Evolutionary conservation across 1,140 invertebrate genomes (phyloP).

Genomic region (Pantala flavescens): DNA sequence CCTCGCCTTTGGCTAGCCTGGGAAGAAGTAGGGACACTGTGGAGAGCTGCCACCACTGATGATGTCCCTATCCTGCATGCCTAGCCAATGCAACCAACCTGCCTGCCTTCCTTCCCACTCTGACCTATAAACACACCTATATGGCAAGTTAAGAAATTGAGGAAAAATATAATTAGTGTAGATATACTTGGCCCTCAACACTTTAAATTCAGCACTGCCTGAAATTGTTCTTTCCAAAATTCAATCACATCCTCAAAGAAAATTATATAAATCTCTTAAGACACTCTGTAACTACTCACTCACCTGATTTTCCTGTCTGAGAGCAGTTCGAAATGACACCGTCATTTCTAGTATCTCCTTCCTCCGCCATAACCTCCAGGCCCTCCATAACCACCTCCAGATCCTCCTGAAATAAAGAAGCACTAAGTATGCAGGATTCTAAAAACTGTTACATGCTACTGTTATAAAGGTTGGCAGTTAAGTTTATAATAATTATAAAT

Average conservation of each 20-base stretch:
- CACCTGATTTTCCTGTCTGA: not conserved
- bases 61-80: conserved; percentile 2
- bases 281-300: not conserved
- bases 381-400: not conserved
- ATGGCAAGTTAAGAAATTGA: conserved; percentile 7
- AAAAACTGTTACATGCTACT: too few species aligned
- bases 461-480: too few species aligned
- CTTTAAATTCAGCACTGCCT: not conserved
- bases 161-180: not conserved
- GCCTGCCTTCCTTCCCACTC: conserved; percentile 1
- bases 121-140: conserved; percentile 5
- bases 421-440: too few species aligned
- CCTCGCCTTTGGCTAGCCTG: not conserved
- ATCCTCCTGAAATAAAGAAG: too few species aligned
- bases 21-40: not conserved
- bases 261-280: too few species aligned
- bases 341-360: not conserved
- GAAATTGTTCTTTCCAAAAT: not conserved
- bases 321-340: not conserved
- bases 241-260: not conserved
- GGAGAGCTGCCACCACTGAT: not conserved
- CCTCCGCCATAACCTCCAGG: not conserved
- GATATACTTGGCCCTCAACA: not conserved
- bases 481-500: too few species aligned
- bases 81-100: conserved; percentile 3